Conservation (phyloP, 2,113 vertebrate species). For the Sialia sialis region DNA sequence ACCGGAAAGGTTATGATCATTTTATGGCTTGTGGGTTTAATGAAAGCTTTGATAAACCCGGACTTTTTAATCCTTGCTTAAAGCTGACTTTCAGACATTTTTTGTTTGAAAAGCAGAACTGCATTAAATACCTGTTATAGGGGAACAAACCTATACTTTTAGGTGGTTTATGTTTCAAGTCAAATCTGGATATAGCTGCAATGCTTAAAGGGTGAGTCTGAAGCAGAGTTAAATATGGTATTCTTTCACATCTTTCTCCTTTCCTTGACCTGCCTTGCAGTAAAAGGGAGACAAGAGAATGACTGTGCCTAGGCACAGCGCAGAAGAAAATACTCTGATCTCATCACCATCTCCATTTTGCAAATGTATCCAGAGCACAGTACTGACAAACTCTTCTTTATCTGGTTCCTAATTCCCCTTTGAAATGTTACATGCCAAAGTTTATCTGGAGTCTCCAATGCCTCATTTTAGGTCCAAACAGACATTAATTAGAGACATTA, state of each 20-base stretch:
- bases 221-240: not conserved
- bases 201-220: not conserved
- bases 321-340: not conserved
- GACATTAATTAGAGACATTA: not conserved
- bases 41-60: not conserved
- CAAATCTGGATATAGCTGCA: not conserved
- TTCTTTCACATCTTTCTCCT: not conserved
- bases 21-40: not conserved
- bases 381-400: not conserved
- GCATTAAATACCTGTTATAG: not conserved
- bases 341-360: not conserved
- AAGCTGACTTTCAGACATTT: not conserved
- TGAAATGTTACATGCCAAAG: not conserved
- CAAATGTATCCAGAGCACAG: not conserved
- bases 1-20: not conserved
- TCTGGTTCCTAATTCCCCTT: not conserved
- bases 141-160: rapidly evolving
- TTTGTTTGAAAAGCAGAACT: not conserved
- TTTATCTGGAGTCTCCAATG: not conserved
- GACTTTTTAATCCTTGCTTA: not conserved
- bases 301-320: not conserved
- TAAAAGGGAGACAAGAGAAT: not conserved
- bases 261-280: not conserved
- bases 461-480: conserved; percentile 15
- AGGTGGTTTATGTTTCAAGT: not conserved